Conservation (phyloP, 2,888 invertebrate species). For the Diadromus collaris region DNA sequence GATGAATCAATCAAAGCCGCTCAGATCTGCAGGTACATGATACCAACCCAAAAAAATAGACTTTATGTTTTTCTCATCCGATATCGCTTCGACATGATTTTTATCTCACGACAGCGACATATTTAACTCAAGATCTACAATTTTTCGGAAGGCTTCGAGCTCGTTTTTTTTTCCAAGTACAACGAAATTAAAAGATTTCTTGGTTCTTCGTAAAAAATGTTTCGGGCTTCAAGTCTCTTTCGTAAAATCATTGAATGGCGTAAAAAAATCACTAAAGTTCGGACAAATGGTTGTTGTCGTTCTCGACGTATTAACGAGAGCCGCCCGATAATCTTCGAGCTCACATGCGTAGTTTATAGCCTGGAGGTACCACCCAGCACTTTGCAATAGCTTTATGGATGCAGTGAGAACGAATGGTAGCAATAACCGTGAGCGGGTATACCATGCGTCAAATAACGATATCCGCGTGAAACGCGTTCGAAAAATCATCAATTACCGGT, state of each 20-base stretch:
- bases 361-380: neutral
- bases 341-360: neutral
- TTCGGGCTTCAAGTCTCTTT: no score
- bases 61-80: neutral
- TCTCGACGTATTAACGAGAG: neutral
- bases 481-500: constrained; percentile 4
- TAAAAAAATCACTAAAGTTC: neutral
- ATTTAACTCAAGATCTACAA: neutral
- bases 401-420: neutral
- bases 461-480: neutral
- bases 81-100: neutral
- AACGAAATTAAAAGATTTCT: no score
- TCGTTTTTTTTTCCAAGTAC: neutral
- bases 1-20: neutral
- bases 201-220: no score
- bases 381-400: neutral
- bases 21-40: neutral
- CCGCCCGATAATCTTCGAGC: neutral
- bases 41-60: neutral
- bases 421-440: neutral
- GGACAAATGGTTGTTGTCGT: neutral
- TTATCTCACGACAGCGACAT: neutral
- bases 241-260: neutral
- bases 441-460: neutral
- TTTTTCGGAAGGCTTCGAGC: neutral